Conservation (phyloP, 2,797 vertebrate genomes). For the Chaetodon trifasciatus region DNA sequence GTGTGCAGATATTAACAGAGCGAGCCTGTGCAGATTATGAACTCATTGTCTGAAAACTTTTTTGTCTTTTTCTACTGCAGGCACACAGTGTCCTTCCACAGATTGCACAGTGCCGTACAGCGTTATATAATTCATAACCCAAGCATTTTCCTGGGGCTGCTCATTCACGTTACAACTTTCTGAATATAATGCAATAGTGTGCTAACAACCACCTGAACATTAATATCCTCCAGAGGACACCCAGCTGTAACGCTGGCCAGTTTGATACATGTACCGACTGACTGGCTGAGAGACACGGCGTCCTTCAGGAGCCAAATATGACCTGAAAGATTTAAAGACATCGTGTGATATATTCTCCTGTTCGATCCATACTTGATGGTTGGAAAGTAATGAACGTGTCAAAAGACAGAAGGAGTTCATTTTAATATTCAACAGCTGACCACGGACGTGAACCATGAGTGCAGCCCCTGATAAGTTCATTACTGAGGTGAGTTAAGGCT, state of each 20-base stretch:
- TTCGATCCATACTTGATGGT: conserved; percentile 3
- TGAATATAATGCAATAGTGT: background rate
- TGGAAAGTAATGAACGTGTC: conserved; percentile 38
- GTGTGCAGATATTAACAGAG: background rate
- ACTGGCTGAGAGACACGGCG: background rate
- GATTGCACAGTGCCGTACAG: background rate
- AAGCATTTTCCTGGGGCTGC: background rate
- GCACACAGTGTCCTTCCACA: background rate
- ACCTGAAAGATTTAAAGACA: conserved; percentile 28
- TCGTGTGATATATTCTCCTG: background rate
- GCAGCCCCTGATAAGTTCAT: conserved; percentile 40
- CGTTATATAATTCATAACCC: conserved; percentile 24
- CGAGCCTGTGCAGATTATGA: background rate
- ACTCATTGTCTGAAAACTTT: background rate
- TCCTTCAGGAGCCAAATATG: conserved; percentile 24
- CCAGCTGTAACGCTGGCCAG: background rate
- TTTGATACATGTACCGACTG: background rate
- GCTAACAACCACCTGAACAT: background rate
- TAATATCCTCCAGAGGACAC: background rate
- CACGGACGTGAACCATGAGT: conserved; percentile 48
- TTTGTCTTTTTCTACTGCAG: background rate
- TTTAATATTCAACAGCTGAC: conserved; percentile 52
- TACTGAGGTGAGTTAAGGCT: conserved; percentile 39
- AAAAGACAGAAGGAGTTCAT: conserved; percentile 21
- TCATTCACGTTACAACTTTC: conserved; percentile 17